Conservation (phyloP, 1,140 invertebrate species). For the Bursaphelenchus mucronatus region DNA sequence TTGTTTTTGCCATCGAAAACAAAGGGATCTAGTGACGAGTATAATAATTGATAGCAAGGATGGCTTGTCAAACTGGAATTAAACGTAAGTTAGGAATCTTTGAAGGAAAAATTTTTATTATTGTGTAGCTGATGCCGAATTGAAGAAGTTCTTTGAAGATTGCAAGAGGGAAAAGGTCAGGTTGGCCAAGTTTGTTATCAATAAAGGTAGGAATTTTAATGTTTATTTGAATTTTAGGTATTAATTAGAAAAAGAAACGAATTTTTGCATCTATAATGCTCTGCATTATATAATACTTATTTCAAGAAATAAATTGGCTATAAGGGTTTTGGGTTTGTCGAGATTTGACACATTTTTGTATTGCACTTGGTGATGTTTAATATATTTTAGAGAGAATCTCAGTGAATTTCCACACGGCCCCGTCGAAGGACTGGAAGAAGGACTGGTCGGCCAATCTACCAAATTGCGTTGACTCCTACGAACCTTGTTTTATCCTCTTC, state of each 20-base stretch:
- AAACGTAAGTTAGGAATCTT: constrained; percentile 43
- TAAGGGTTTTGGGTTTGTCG: too few relatives aligned
- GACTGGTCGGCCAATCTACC: constrained; percentile 76
- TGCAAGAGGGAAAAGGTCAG: constrained; percentile 59
- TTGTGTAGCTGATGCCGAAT: constrained; percentile 48
- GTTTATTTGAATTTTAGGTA: neutral
- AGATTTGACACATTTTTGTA: constrained; percentile 12
- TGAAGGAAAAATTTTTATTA: constrained; percentile 28
- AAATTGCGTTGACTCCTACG: constrained; percentile 74
- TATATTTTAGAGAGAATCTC: constrained; percentile 71
- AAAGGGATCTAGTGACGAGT: too few relatives aligned
- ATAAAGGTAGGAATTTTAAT: constrained; percentile 44
- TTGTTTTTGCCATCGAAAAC: too few relatives aligned
- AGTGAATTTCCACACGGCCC: constrained; percentile 69
- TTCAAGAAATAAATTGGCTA: too few relatives aligned
- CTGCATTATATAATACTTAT: too few relatives aligned
- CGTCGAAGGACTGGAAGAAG: constrained; percentile 73
- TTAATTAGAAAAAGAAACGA: constrained; percentile 3
- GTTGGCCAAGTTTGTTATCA: constrained; percentile 57
- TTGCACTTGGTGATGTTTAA: neutral
- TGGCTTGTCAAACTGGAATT: constrained; percentile 61
- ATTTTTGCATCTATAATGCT: neutral
- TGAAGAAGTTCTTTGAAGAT: constrained; percentile 54
- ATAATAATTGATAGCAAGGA: constrained; percentile 10
- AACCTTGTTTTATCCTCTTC: constrained; percentile 88